Percentiles rank a stretch among this genome's conserved stretches.
phyloP scores from a whole-genome alignment of 2,113 vertebrate genomes.

The Gobiocypris rarus region DNA sequence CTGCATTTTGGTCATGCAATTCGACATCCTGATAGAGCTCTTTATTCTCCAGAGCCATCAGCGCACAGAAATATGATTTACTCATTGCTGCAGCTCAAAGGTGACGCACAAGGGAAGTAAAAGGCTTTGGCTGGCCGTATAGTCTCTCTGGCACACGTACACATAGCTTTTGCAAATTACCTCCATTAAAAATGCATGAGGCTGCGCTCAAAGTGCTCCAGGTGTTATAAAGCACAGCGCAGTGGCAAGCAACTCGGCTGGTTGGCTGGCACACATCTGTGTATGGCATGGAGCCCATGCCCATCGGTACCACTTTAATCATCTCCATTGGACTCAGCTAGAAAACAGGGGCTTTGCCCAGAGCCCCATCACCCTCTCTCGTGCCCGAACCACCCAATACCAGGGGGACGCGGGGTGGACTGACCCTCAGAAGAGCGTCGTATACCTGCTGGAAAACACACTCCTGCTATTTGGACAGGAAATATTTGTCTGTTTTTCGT shows the following conservation, averaged over 20 bases:
- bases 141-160: slow-evolving; percentile 44
- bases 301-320: slow-evolving; percentile 63
- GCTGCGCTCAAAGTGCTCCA: slow-evolving; percentile 67
- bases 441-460: slow-evolving; percentile 26
- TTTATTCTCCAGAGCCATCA: slow-evolving; percentile 30
- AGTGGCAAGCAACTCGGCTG: slow-evolving; percentile 24
- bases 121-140: slow-evolving; percentile 35
- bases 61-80: slow-evolving; percentile 32
- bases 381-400: slow-evolving; percentile 23
- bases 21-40: slow-evolving; percentile 5
- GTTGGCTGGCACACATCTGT: slow-evolving; percentile 50
- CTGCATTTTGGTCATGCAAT: neutral
- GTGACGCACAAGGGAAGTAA: slow-evolving; percentile 48
- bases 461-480: neutral
- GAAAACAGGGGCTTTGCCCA: slow-evolving; percentile 47
- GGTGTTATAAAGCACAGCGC: slow-evolving; percentile 74
- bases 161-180: slow-evolving; percentile 74
- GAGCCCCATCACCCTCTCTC: slow-evolving; percentile 49
- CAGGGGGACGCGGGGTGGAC: neutral
- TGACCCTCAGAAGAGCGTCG: slow-evolving; percentile 8
- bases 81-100: slow-evolving; percentile 20
- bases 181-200: slow-evolving; percentile 81
- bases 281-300: slow-evolving; percentile 54
- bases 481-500: slow-evolving; percentile 35
- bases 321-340: slow-evolving; percentile 59